Evolutionary conservation across 2,888 invertebrate genomes (phyloP), one percentile per base, ranked within the genome.

Genomic region (Hydraecia micacea): DNA sequence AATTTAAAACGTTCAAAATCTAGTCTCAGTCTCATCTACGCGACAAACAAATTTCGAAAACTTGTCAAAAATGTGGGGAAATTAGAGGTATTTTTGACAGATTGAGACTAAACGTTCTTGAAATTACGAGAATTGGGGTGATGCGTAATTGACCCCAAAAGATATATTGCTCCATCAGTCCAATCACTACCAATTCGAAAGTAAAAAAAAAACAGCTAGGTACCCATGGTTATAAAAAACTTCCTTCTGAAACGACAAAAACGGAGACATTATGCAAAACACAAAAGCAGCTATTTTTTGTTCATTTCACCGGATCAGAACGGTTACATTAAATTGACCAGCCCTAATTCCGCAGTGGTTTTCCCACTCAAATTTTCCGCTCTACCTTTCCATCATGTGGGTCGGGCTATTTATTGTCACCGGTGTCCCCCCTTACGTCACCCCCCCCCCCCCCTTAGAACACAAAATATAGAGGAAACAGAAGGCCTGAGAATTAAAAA

Each of bases 361-460:
- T 89, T 84, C 80, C 76, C 80, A 80, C 79, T 83, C 85, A 91
- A 92, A 90, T 91, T 93, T 93, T 92, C 92, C 92, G 81, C 88
- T 88, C 87, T 86, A 90, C 87, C 86, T 89, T 89, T 83, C 88
- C 84, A 79, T 85, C 86, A 86, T 87, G 87, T 89, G 90, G 88
- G 90, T 85, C 81, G 87, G 77, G 80, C 85, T 90, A 90, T 89
- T 90, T 87, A 87, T 77, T 79, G 73, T 85, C 79, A 85, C 85
- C 73, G 68, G 78, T 62, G n/a, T n/a, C 55, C 58, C 84, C 74
- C 65, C 62, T 69, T 28, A 8, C 83, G 77, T 81, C 60, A 79
- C 39, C 36, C 79, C 67, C 42, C 25, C 42, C 25, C n/a, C 32
- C 71, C 66, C 39, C 15, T 66, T 62, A 49, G 62, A 81, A 28